Conservation (phyloP, 2,888 invertebrate species). For the Acronicta psi region DNA sequence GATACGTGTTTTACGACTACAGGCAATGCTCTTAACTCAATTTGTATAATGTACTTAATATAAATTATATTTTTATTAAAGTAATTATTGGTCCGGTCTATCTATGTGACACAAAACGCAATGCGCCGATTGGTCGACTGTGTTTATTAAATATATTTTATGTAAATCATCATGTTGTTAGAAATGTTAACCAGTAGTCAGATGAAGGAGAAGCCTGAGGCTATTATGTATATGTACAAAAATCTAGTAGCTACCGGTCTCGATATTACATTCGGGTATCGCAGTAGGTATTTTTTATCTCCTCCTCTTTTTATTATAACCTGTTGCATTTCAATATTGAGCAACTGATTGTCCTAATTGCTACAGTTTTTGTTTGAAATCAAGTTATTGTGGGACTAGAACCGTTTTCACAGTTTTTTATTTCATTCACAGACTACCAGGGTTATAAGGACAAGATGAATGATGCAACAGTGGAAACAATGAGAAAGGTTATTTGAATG, state of each 20-base stretch:
- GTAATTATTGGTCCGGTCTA: slow-evolving; percentile 3
- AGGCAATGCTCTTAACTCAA: slow-evolving; percentile 5
- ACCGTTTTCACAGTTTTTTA: slow-evolving; percentile 2
- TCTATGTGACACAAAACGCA: slow-evolving; percentile 15
- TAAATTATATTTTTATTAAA: slow-evolving; percentile 13
- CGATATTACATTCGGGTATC: slow-evolving; percentile 35
- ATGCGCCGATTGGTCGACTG: slow-evolving; percentile 36
- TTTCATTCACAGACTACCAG: background rate
- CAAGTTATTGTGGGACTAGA: slow-evolving; percentile 13
- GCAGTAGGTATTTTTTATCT: slow-evolving; percentile 30
- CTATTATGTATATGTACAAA: slow-evolving; percentile 40
- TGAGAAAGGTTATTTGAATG: no score
- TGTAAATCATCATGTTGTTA: slow-evolving; percentile 36
- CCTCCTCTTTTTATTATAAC: slow-evolving; percentile 24
- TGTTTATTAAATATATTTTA: slow-evolving; percentile 40
- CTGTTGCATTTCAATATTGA: slow-evolving; percentile 30
- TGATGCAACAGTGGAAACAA: no score
- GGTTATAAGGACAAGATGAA: no score
- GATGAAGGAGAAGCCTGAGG: slow-evolving; percentile 51
- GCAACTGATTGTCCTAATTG: slow-evolving; percentile 37
- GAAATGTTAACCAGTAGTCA: slow-evolving; percentile 44
- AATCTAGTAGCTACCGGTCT: slow-evolving; percentile 46
- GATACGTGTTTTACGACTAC: slow-evolving; percentile 10
- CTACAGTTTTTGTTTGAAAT: slow-evolving; percentile 38
- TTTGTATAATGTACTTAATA: slow-evolving; percentile 9